Conservation (phyloP, 2,113 vertebrate species). For the Brachypodius melanocephalos region DNA sequence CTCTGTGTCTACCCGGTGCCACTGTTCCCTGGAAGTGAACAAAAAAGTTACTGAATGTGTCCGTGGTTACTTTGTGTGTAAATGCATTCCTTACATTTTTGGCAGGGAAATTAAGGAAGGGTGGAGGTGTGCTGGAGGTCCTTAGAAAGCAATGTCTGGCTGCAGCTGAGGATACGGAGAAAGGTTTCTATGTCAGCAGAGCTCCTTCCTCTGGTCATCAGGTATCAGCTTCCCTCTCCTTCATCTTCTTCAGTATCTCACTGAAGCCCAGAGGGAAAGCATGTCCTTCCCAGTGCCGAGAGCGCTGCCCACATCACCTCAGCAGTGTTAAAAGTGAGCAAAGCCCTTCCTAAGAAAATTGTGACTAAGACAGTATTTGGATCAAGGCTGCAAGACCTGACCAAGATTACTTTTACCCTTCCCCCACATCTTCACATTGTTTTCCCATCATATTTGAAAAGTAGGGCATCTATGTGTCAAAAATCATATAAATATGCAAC, state of each 20-base stretch:
- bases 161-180: background rate
- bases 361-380: background rate
- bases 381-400: background rate
- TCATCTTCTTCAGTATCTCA: background rate
- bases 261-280: background rate
- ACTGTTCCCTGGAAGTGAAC: background rate
- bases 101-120: background rate
- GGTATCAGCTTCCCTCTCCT: accelerated
- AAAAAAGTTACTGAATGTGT: background rate
- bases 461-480: background rate
- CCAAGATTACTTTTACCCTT: background rate
- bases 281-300: accelerated
- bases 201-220: background rate
- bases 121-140: background rate
- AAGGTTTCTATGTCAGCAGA: background rate
- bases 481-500: background rate
- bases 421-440: background rate
- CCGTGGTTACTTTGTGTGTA: background rate
- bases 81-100: background rate
- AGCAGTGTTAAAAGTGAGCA: background rate
- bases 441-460: background rate
- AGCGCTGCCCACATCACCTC: background rate
- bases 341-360: background rate
- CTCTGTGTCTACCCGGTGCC: background rate
- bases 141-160: background rate